phyloP scores from a whole-genome alignment of 2,797 vertebrate genomes.

The Clarias platycephalus region DNA sequence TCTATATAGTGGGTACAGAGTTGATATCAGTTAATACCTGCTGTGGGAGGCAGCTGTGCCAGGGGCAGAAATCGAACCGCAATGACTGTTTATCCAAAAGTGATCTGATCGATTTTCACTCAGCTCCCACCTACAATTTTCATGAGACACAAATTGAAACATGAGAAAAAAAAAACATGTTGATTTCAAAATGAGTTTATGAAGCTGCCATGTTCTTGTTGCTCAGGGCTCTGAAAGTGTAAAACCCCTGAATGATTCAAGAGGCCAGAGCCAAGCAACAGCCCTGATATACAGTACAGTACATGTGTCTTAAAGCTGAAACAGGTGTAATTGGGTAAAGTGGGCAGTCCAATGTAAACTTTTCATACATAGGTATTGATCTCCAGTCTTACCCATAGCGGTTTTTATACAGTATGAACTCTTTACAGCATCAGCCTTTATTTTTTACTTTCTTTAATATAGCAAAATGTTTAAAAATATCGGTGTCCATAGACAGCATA shows the following conservation, averaged over 20 bases:
- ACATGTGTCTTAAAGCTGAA: not conserved
- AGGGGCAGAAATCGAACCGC: not conserved
- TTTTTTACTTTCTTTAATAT: not conserved
- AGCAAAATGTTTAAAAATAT: not conserved
- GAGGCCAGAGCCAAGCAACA: not conserved
- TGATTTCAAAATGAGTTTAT: not conserved
- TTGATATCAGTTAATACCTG: not conserved
- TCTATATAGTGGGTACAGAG: not conserved
- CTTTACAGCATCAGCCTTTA: not conserved
- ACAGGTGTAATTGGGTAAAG: not conserved
- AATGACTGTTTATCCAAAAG: not conserved
- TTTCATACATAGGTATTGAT: not conserved
- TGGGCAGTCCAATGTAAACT: not conserved
- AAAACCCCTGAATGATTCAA: not conserved
- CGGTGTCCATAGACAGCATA: no score
- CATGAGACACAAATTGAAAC: not conserved
- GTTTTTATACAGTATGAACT: not conserved
- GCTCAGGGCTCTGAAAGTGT: not conserved
- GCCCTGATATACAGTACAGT: no score
- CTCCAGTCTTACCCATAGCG: not conserved
- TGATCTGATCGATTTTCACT: not conserved
- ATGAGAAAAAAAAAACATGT: not conserved
- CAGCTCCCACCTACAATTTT: not conserved
- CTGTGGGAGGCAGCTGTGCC: not conserved
- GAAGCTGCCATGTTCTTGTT: not conserved